Evolutionary conservation across 1,140 invertebrate genomes (phyloP), one percentile per base, ranked within the genome.

Genomic region (Pachyrhynchus sulphureomaculatus): DNA sequence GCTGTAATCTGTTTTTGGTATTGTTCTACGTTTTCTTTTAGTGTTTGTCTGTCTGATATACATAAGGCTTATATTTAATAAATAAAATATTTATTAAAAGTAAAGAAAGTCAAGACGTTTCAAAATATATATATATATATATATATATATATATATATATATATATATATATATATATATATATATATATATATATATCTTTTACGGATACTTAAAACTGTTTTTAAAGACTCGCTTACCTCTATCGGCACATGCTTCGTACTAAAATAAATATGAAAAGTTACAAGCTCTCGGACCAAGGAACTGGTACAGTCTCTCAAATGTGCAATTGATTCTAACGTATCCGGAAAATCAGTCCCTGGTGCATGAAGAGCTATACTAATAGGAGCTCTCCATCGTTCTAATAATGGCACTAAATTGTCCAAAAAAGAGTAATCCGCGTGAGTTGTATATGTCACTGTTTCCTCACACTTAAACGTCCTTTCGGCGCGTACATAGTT

Each of bases 401-500:
- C 86, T 64, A 93, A 77, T 66, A 96, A 78, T 29, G 91, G 90
- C 71, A 88, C 84, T 45, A 95, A 79, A 78, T 96, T 95, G 74
- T 95, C 91, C 66, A 96, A 82, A 78, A 94, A 95, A 48, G 92
- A 93, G 73, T 87, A 93, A 70, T 93, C 92, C 1, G 90, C 92
- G 74, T 96, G 93, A 6, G 93, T 96, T 0, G 93, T 95, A 71
- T 95, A 94, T 0, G 94, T 96, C 32, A 96, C 83, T 57, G 85
- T 88, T 75, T 93, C 91, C 76, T 92, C 88, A 73, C 91, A 94
- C 76, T 92, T 90, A 77, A 90, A 88, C 74, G 89, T 92, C 75
- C 78, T 76, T 64, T 84, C 81, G 45, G 85, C 80, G 70, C 79
- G 78, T 47, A 95, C 83, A 73, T 93, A 95, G 78, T 95, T 93